Base-by-base conservation (phyloP, 1,140 invertebrate genomes). In the Ceratitis capitata region DNA sequence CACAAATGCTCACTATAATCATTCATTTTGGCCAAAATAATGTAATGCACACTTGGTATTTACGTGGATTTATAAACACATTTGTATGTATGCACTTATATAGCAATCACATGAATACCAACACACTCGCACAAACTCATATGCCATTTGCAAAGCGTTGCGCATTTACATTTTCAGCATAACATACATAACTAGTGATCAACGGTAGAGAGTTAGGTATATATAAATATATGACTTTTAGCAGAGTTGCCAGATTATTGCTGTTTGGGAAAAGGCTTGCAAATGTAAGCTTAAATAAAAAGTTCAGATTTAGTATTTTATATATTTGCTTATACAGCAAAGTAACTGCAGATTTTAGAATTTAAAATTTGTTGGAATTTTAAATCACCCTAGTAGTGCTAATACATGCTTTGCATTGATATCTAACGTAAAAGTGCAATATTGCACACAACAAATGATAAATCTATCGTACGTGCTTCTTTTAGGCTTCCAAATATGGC, bases 21-120 rank as follows among this genome's bases (percentile, higher is more conserved):
- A 61, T 61, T 61, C 58, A 61, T 61, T 61, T 61, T 61, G 14
- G 12, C 58, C 58, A 61, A 61, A 61, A 29, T 61, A 61, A 61
- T 26, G 26, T 61, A 61, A 61, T 61, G 58, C 26, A 61, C 58
- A 61, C 58, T 61, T 61, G 58, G 26, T 61, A 61, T 61, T 61
- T 29, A 23, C 12, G 26, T 29, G 58, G 23, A 61, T 61, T 61
- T 12, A 61, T 61, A 61, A 26, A 61, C 58, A 26, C 58, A 61
- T n/a, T n/a, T n/a, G n/a, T n/a, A n/a, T n/a, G n/a, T n/a, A n/a
- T n/a, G n/a, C n/a, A n/a, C n/a, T n/a, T n/a, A n/a, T n/a, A n/a
- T 29, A 61, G 58, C 58, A 61, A 61, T 14, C 26, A 14, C 56
- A 29, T n/a, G 7, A 2, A 53, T 6, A 23, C 51, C 19, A 1